Evolutionary conservation across 2,113 vertebrate genomes (phyloP).

Genomic region (Microtus oregoni): DNA sequence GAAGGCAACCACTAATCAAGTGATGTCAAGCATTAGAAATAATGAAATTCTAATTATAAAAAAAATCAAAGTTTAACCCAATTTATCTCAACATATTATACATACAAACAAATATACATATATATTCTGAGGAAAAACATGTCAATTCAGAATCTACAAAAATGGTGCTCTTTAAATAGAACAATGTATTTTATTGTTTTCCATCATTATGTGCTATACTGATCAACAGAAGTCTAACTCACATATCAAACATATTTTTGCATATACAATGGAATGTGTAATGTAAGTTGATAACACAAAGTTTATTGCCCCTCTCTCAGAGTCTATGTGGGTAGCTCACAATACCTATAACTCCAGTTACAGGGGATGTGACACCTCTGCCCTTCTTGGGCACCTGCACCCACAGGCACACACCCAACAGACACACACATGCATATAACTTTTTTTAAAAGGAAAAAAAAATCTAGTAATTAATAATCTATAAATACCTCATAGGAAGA

Average conservation of each 20-base stretch:
- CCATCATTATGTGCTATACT: background rate
- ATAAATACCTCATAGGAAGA: background rate
- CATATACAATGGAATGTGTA: background rate
- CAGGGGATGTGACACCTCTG: background rate
- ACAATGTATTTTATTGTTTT: background rate
- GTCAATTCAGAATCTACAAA: conserved; percentile 41
- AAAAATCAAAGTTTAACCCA: conserved; percentile 7
- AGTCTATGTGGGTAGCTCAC: background rate
- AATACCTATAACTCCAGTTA: background rate
- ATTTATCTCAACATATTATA: background rate
- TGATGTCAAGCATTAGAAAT: background rate
- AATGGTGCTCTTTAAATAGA: conserved; percentile 13
- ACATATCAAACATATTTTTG: background rate
- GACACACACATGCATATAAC: background rate
- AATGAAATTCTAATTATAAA: background rate
- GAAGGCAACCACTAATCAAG: conserved; percentile 16
- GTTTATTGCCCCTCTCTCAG: no score
- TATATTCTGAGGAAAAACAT: background rate
- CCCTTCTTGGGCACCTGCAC: background rate
- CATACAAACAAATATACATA: background rate
- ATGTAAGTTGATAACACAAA: background rate
- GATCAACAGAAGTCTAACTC: background rate
- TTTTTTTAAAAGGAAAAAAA: background rate
- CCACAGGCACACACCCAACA: background rate
- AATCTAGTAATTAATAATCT: background rate